Base-by-base conservation (phyloP, 2,888 invertebrate genomes). In the Oxyteleia sp. region DNA sequence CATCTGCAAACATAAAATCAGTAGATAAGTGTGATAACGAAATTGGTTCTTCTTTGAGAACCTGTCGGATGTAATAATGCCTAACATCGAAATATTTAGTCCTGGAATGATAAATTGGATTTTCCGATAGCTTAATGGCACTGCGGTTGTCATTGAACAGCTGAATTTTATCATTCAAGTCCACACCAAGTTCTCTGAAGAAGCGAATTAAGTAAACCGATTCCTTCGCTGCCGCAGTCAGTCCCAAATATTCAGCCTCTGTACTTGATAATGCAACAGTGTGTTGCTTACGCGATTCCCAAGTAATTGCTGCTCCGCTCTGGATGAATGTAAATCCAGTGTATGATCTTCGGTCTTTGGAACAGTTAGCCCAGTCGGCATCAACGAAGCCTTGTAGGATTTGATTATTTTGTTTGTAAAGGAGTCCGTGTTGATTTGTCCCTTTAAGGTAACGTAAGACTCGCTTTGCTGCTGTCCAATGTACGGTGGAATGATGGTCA, bases 181-280 rank as follows among this genome's bases (percentile, higher is more conserved):
- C n/a, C n/a, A n/a, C n/a, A 7, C 57, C 57, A 5, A 75, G 41
- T 29, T 68, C 68, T 10, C n/a, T 15, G 13, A 69, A 15, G 7
- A 71, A 69, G 10, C 38, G 43, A 8, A 47, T 55, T 10, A 79
- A 16, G 26, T 79, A 47, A 0, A 72, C 55, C 1, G 79, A 45
- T 47, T 79, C 71, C n/a, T 61, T 72, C 5, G 29, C 23, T 4
- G 26, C 35, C 0, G 49, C 7, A 7, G 32, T 20, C 0, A 79
- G 35, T 1, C 55, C 78, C 13, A 78, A 15, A 29, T 78, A 78
- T 15, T 78, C 78, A 2, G 78, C 69, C n/a, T 78, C 78, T 8
- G 76, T 76, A 13, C 43, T 61, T 2, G 76, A 76, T n/a, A 76
- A 18, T 0, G 68, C 51, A 0, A 59, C 71, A 1, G 71, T 71